phyloP scores from a whole-genome alignment of 2,113 vertebrate species.

The Sus scrofa region DNA sequence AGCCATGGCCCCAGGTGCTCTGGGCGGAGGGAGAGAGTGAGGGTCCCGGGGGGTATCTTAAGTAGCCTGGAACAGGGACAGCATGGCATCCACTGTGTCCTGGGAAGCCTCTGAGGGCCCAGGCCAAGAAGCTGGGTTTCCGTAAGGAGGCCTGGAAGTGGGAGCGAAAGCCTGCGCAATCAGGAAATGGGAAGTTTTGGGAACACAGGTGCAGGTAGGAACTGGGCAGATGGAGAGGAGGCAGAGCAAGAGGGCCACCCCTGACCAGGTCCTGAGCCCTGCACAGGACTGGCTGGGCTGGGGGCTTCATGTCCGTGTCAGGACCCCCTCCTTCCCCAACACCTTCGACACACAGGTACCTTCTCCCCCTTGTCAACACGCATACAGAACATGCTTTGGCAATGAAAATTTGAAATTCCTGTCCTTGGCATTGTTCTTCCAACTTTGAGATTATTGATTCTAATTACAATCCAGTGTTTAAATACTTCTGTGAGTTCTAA shows the following conservation, averaged over 20 bases:
- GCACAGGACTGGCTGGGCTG: neutral
- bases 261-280: neutral
- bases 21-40: neutral
- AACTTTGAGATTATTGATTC: neutral
- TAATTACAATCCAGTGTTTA: neutral
- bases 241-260: neutral
- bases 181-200: neutral
- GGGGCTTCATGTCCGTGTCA: no score
- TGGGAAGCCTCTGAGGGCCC: rapidly evolving
- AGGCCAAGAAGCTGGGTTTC: neutral
- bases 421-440: neutral
- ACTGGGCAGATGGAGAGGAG: neutral
- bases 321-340: neutral
- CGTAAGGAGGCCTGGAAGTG: neutral
- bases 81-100: rapidly evolving
- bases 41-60: neutral
- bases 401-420: neutral
- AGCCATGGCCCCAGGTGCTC: neutral
- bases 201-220: neutral
- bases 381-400: neutral
- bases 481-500: neutral
- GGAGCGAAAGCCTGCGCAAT: neutral
- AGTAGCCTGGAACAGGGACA: neutral
- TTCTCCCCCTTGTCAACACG: rapidly evolving
- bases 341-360: neutral